Percentiles rank a stretch among this genome's conserved stretches.
These are phyloP conservation scores for Toxotes jaculatrix DNA, from an alignment of 2,113 vertebrate species.

Conservation along the genomic window DNA sequence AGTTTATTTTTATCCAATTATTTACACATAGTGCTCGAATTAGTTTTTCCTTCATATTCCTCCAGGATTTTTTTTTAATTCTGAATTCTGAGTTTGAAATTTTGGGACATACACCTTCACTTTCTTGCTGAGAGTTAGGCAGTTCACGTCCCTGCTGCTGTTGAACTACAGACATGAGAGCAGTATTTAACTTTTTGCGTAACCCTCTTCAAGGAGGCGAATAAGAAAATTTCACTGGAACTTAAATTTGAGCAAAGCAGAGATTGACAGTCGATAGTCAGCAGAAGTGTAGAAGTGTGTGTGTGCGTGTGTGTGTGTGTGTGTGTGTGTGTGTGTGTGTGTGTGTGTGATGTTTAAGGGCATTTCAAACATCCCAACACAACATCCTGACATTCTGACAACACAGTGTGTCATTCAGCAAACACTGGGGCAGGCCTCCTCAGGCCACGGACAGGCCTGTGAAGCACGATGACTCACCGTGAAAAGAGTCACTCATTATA, in stretches of 20 bases:
- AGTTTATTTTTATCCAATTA: too few species aligned
- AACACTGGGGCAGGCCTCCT: conserved; percentile 63
- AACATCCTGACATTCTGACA: conserved; percentile 64
- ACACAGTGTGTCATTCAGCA: conserved; percentile 68
- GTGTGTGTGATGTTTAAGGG: conserved; percentile 12
- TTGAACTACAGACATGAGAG: too few species aligned
- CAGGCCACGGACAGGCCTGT: conserved; percentile 55
- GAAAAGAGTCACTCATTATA: conserved; percentile 66
- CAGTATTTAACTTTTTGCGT: too few species aligned
- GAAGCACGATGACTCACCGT: conserved; percentile 68
- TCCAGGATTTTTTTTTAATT: too few species aligned
- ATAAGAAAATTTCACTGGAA: background rate
- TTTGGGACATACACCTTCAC: too few species aligned
- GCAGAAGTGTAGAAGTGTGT: background rate
- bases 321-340: conserved; percentile 35
- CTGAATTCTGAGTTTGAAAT: too few species aligned
- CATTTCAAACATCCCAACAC: conserved; percentile 41
- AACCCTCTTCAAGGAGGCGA: too few species aligned
- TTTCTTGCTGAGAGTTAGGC: too few species aligned
- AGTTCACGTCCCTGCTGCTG: background rate
- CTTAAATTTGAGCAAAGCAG: background rate
- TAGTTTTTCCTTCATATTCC: too few species aligned
- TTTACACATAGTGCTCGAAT: too few species aligned
- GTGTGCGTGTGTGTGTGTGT: background rate
- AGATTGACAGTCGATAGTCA: background rate